Evolutionary conservation across 1,140 invertebrate species (phyloP), one percentile per base, ranked within the genome.

Genomic region (Drosophila nasuta): DNA sequence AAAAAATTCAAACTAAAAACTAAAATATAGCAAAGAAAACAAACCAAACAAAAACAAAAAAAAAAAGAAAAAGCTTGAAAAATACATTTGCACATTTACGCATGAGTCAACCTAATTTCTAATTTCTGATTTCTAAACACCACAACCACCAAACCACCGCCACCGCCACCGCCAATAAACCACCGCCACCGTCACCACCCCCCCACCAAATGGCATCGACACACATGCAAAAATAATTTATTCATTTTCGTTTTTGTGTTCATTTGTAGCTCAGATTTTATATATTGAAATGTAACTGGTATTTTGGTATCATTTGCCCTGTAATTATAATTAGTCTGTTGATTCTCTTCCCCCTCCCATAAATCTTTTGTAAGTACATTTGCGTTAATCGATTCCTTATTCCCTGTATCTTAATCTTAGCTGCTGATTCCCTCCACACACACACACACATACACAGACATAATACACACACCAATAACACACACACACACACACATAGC

Each of bases 11-110:
- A 85, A 73, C 43, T 52, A 66, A 77, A 64, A 54, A 17, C 38
- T 30, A 58, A 60, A 75, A 75, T 43, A 57, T 59, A 71, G 17
- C 41, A 79, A 59, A 33, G 58, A 71, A 48, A 73, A 41, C 51
- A 60, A 35, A 51, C 52, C 51, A 65, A 54, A 43, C 60, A 69
- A 68, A 81, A 60, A 72, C n/a, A 82, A 51, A 60, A 35, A 51
- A 56, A 56, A 60, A 54, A 38, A 64, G 66, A 68, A 81, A 60
- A 72, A 82, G 86, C 90, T 92, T 92, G 91, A 91, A 92, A 92
- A 92, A 92, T 92, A 92, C 91, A 92, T 92, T 92, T 92, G 91
- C 91, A 92, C 91, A 91, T 83, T 90, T 85, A 91, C 83, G 91
- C 91, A 92, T 92, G 91, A 92, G 91, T 91, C 91, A 92, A 87